A percentile compares a stretch with the other conserved stretches of the same genome.
Conservation (phyloP, 2,113 vertebrate genomes). For the Apus apus region DNA sequence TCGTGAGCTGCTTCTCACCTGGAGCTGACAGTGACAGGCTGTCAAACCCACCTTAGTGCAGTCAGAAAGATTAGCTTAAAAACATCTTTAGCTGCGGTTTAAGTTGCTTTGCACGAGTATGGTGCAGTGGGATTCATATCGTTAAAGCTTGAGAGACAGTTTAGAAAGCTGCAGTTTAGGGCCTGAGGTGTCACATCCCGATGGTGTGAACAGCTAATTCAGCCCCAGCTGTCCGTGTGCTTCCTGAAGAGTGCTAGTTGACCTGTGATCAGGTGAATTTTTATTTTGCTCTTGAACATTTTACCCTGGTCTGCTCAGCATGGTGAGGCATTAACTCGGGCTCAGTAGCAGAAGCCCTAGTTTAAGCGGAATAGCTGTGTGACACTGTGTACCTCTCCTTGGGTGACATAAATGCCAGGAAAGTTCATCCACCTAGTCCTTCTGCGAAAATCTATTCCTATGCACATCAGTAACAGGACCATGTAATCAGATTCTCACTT, state of each 20-base stretch:
- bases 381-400: accelerated
- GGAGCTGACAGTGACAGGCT: background rate
- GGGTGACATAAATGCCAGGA: background rate
- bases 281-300: background rate
- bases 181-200: background rate
- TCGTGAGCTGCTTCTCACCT: background rate
- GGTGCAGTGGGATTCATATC: background rate
- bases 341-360: accelerated
- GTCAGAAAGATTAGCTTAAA: background rate
- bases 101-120: background rate
- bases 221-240: background rate
- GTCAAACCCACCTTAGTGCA: background rate
- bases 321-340: background rate
- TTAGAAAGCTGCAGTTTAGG: background rate
- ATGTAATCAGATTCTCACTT: background rate
- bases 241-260: background rate
- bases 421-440: background rate
- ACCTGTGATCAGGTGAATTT: background rate
- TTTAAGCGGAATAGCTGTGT: background rate
- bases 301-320: background rate
- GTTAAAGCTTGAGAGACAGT: background rate
- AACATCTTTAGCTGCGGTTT: background rate
- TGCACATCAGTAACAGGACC: background rate
- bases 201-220: background rate
- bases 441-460: background rate